phyloP scores from a whole-genome alignment of 2,888 invertebrate genomes.

The Melipona bicolor region DNA sequence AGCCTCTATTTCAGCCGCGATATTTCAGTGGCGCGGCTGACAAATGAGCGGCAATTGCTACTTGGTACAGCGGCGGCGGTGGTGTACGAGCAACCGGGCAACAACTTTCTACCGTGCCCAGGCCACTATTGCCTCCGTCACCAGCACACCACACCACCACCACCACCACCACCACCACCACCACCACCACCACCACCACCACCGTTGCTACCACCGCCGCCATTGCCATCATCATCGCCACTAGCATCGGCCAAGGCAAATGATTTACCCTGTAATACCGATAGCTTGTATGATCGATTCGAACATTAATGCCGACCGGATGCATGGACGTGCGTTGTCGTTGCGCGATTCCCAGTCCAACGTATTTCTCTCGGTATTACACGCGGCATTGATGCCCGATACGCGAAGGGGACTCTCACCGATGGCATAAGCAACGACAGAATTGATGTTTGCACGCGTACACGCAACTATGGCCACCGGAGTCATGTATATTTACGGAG shows the following conservation, averaged over 20 bases:
- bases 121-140: neutral
- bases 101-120: conserved; percentile 65
- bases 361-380: conserved; percentile 62
- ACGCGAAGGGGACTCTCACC: conserved; percentile 44
- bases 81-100: conserved; percentile 52
- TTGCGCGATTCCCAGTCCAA: conserved; percentile 40
- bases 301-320: conserved; percentile 67
- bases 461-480: conserved; percentile 8
- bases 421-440: conserved; percentile 52
- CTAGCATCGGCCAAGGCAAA: conserved; percentile 61
- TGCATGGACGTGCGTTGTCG: conserved; percentile 46
- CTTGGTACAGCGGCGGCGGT: conserved; percentile 61
- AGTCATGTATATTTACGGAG: conserved; percentile 60
- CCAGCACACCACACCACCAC: neutral
- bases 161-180: neutral
- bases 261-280: conserved; percentile 71
- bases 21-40: conserved; percentile 73
- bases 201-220: neutral
- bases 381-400: conserved; percentile 59
- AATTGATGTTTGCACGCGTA: conserved; percentile 61
- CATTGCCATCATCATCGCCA: conserved; percentile 16
- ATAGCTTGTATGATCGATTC: conserved; percentile 71
- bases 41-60: conserved; percentile 75
- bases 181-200: conserved; percentile 17
- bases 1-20: conserved; percentile 66